Base-by-base conservation (phyloP, 1,140 invertebrate genomes). In the Telenomus remus region DNA sequence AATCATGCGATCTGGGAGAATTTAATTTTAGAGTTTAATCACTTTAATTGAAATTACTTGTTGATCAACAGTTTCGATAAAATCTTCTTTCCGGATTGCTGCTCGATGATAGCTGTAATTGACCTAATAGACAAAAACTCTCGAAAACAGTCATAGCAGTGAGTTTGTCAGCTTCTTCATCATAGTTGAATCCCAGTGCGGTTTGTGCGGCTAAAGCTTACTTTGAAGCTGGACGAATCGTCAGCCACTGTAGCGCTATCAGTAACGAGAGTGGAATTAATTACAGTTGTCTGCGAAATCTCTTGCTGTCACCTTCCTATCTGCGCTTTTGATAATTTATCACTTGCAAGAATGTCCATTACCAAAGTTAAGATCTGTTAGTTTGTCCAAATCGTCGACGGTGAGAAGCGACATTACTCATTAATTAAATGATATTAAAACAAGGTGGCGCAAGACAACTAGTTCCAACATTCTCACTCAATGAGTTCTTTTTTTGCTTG, bases 271-370 rank as follows among this genome's bases (percentile, higher is more conserved):
- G 19, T 57, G 53, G 68, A 63, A 71, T 71, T 71, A 71, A 71
- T 72, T 72, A 64, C 69, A 51, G 53, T 57, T 57, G 69, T 72
- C 60, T 72, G 51, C 48, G 14, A 61, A 63, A 48, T 64, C 53
- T 50, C 48, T 42, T 61, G 53, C 51, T 64, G 69, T 72, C 69
- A 72, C 59, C 69, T 72, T 51, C 37, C 69, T 72, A 63, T 64
- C 46, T 72, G 13, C 27, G 8, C 43, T 15, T 35, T 12, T 61
- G 56, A 61, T 70, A 69, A 69, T 55, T 69, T 59, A 70, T 70
- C 66, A 44, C 15, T 55, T 44, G 15, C 55, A n/a, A 9, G 6
- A 59, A 56, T 57, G 47, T 68, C 37, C 44, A 11, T 44, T 59
- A 39, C 54, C 37, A 27, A 35, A 46, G 64, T 42, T 51, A 13